Conservation (phyloP, 2,888 invertebrate genomes). For the Spodoptera littoralis region DNA sequence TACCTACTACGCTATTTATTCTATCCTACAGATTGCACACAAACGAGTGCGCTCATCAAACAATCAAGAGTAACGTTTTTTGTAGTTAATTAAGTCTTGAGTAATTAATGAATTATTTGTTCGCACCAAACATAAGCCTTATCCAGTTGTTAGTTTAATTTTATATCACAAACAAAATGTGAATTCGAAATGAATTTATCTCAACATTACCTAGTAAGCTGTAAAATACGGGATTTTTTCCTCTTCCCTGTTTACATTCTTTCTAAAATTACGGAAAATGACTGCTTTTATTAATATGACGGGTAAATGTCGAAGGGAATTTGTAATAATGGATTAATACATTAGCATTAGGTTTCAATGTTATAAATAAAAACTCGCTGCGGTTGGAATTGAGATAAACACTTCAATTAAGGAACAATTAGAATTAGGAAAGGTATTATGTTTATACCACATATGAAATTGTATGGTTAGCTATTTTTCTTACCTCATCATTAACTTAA, state of each 20-base stretch:
- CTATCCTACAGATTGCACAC: neutral
- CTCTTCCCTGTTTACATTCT: neutral
- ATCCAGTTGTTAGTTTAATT: constrained; percentile 13
- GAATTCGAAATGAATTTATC: constrained; percentile 9
- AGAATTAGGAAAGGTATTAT: too few relatives aligned
- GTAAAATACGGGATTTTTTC: constrained; percentile 5
- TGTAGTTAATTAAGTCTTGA: constrained; percentile 26
- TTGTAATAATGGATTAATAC: too few relatives aligned
- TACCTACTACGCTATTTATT: too few relatives aligned
- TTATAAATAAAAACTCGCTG: too few relatives aligned
- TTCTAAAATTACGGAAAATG: neutral
- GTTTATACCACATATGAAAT: too few relatives aligned
- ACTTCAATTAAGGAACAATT: neutral
- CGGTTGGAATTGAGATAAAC: neutral
- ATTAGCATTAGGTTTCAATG: too few relatives aligned
- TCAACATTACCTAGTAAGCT: neutral
- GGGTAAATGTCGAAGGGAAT: too few relatives aligned
- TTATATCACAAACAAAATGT: constrained; percentile 15
- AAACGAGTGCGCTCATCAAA: constrained; percentile 12
- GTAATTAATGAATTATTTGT: constrained; percentile 29
- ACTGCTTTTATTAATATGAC: neutral
- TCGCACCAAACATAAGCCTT: constrained; percentile 16
- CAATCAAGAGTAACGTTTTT: constrained; percentile 24
- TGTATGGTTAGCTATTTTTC: too few relatives aligned
- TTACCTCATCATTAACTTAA: neutral